Evolutionary conservation across 2,797 vertebrate genomes (phyloP).

Genomic region (Protosalanx chinensis): DNA sequence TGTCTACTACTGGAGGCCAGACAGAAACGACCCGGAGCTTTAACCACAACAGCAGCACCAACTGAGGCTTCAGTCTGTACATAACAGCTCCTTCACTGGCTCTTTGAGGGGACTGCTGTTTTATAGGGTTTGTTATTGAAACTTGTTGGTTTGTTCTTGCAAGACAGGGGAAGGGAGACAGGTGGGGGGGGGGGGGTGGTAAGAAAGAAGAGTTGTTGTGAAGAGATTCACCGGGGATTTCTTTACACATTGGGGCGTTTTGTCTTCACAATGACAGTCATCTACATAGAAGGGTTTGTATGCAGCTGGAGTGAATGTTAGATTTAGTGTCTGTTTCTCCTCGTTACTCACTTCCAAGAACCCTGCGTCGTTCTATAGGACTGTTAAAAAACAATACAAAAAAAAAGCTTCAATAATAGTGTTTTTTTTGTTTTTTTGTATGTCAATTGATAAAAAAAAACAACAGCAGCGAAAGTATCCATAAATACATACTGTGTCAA

Average conservation of each 20-base stretch:
- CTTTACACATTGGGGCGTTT: not conserved
- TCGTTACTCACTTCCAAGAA: slow-evolving; percentile 31
- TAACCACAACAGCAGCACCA: slow-evolving; percentile 7
- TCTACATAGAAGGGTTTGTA: slow-evolving; percentile 9
- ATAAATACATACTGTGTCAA: slow-evolving; percentile 5
- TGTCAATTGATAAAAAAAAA: slow-evolving; percentile 25
- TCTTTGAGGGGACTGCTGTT: slow-evolving; percentile 40
- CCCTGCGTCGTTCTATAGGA: slow-evolving; percentile 27
- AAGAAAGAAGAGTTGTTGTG: not conserved
- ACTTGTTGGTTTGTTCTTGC: slow-evolving; percentile 11
- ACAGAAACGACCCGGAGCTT: not conserved
- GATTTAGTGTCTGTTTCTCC: slow-evolving; percentile 21
- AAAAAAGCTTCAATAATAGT: slow-evolving; percentile 12
- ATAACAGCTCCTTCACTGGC: not conserved
- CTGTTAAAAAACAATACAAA: slow-evolving; percentile 21
- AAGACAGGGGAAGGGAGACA: not conserved
- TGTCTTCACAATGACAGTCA: not conserved
- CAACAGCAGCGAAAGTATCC: slow-evolving; percentile 8
- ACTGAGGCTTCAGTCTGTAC: slow-evolving; percentile 7
- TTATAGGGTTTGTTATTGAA: slow-evolving; percentile 45
- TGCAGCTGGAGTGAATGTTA: slow-evolving; percentile 11
- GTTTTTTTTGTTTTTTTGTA: slow-evolving; percentile 41
- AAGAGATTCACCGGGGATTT: not conserved
- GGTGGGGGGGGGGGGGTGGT: not conserved
- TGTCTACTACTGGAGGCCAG: not conserved